Conservation (phyloP, 2,888 invertebrate species). For the Nomada ferruginata region DNA sequence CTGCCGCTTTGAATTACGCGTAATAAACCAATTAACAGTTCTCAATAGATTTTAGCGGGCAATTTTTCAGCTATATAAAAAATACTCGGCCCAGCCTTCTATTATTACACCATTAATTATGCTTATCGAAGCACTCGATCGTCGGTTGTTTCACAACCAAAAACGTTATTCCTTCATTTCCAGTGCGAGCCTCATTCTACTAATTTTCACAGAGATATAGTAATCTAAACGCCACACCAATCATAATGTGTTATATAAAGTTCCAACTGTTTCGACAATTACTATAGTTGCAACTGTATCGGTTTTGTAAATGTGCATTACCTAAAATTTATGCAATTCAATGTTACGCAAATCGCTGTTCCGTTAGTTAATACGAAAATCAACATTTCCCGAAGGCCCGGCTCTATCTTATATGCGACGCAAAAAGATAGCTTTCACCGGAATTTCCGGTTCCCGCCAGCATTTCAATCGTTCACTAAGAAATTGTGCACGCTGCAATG, state of each 20-base stretch:
- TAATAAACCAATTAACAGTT: slow-evolving; percentile 7
- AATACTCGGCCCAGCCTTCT: background rate
- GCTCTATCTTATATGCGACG: background rate
- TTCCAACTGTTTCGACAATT: slow-evolving; percentile 26
- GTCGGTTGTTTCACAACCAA: slow-evolving; percentile 1
- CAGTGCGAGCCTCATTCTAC: background rate
- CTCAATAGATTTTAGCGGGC: background rate
- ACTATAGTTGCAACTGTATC: slow-evolving; percentile 2
- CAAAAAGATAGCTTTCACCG: slow-evolving; percentile 17
- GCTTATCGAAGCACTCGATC: slow-evolving; percentile 7
- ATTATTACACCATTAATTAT: background rate
- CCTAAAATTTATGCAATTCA: background rate
- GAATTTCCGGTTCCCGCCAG: slow-evolving; percentile 41
- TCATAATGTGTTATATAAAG: slow-evolving; percentile 2
- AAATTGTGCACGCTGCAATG: background rate
- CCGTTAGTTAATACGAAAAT: slow-evolving; percentile 1
- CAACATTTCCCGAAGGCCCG: background rate
- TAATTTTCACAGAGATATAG: slow-evolving; percentile 2
- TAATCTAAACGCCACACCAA: background rate
- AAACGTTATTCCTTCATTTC: slow-evolving; percentile 9
- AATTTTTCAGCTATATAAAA: background rate
- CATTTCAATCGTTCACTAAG: slow-evolving; percentile 8
- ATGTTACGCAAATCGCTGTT: background rate
- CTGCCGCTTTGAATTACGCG: background rate
- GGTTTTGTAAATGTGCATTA: background rate